Conservation (phyloP, 2,797 vertebrate genomes). For the Cynopterus sphinx region DNA sequence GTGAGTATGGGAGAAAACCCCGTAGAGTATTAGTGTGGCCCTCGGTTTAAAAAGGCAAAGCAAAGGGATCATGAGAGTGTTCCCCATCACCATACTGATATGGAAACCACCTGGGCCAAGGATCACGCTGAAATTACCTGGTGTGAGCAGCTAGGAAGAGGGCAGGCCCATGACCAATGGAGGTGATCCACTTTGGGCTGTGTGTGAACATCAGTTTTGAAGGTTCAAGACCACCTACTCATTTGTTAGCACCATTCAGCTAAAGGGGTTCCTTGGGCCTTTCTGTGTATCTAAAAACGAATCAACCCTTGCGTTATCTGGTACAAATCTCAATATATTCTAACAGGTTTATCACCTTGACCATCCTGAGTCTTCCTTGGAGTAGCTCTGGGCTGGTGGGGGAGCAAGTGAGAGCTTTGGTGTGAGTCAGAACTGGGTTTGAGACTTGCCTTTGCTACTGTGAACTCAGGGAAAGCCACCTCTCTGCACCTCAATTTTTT, state of each 20-base stretch:
- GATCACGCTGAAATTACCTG: neutral
- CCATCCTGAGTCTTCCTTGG: neutral
- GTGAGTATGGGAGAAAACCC: neutral
- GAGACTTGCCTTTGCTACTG: neutral
- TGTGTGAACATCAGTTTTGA: neutral
- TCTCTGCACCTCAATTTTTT: neutral
- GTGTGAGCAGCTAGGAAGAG: neutral
- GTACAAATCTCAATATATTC: neutral
- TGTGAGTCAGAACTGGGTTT: neutral
- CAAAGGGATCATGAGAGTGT: neutral
- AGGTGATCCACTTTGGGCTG: too few species aligned
- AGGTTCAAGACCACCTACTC: neutral
- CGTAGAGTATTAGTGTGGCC: neutral
- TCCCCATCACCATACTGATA: neutral
- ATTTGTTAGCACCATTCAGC: neutral
- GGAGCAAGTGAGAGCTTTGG: neutral
- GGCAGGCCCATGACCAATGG: neutral
- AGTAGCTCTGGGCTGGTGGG: neutral
- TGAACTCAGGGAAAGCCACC: neutral
- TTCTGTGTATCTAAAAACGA: neutral
- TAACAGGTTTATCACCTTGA: too few species aligned
- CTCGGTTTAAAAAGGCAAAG: neutral
- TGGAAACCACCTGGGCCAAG: neutral
- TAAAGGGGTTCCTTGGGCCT: neutral
- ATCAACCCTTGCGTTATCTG: neutral